These are phyloP conservation scores for Agriotes lineatus DNA, from an alignment of 2,888 invertebrate genomes.

Conservation along the genomic window DNA sequence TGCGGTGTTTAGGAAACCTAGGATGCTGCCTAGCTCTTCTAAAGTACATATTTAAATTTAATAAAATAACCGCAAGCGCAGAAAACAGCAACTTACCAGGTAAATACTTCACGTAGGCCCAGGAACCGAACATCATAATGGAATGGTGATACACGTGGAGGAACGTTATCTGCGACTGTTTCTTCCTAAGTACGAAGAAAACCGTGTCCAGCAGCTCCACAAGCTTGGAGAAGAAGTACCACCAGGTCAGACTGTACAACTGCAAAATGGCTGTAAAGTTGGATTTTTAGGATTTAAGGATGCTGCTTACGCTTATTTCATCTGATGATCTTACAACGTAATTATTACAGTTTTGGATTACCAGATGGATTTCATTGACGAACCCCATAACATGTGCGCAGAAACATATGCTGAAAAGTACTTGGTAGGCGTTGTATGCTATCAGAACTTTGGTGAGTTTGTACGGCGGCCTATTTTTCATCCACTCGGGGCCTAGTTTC, in stretches of 20 bases:
- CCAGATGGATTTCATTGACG: no score
- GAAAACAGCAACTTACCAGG: conserved; percentile 75
- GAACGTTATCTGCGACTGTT: conserved; percentile 88
- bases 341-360: no score
- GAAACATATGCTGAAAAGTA: conserved; percentile 84
- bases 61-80: no score
- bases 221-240: conserved; percentile 84
- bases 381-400: no score
- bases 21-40: conserved; percentile 90
- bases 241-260: conserved; percentile 78
- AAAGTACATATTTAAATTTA: conserved; percentile 42
- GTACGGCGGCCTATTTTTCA: conserved; percentile 81
- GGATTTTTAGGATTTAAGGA: no score
- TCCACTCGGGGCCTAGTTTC: conserved; percentile 80
- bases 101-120: conserved; percentile 83
- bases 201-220: conserved; percentile 84
- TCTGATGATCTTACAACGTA: no score
- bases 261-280: no score
- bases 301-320: no score
- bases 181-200: conserved; percentile 92
- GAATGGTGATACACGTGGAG: conserved; percentile 92
- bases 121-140: conserved; percentile 82
- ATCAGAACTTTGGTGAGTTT: conserved; percentile 80
- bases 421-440: conserved; percentile 90
- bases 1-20: conserved; percentile 89